Evolutionary conservation across 2,113 vertebrate genomes (phyloP), one percentile per base, ranked within the genome.

Genomic region (Mesembrinibis cayennensis): DNA sequence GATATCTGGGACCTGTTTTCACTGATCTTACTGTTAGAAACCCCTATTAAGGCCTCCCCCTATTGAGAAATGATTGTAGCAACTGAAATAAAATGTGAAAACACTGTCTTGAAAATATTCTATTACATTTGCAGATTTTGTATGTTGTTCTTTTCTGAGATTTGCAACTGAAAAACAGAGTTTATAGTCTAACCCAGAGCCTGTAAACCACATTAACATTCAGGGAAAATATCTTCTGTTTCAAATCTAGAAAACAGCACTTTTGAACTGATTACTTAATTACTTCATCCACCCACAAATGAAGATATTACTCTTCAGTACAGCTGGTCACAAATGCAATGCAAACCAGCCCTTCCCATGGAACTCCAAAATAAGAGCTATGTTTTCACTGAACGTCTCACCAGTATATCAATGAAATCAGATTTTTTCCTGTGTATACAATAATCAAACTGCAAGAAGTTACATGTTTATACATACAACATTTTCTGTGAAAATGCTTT

Each of bases 211-310:
- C 73, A 95, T 94, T 93, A 94, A 83, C 40, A 95, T 96, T 96
- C 94, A 91, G 62, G 12, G 52, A 59, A 96, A 94, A 95, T 87
- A 89, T 72, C 40, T 53, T 82, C 34, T 92, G 86, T 93, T 83
- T 47, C 87, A 91, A 89, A 88, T 94, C 76, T 74, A 82, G 95
- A 95, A 96, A 97, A 91, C 50, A 94, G 40, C 81, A 94, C 38
- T 96, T 96, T 93, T 91, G 81, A 94, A 87, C 59, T 95, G 90
- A 95, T 97, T 95, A 47, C n/a, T 96, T 97, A 97, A 97, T 96
- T 97, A 80, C 82, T 95, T 84, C 47, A 87, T 80, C 82, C 95
- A 93, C 88, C 36, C 95, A 94, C 66, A 96, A 97, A 95, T 82
- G 74, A 80, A 78, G 59, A 82, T 89, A 89, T 30, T 76, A 84